Conservation (phyloP, 1,140 invertebrate genomes). For the Elysia chlorotica region DNA sequence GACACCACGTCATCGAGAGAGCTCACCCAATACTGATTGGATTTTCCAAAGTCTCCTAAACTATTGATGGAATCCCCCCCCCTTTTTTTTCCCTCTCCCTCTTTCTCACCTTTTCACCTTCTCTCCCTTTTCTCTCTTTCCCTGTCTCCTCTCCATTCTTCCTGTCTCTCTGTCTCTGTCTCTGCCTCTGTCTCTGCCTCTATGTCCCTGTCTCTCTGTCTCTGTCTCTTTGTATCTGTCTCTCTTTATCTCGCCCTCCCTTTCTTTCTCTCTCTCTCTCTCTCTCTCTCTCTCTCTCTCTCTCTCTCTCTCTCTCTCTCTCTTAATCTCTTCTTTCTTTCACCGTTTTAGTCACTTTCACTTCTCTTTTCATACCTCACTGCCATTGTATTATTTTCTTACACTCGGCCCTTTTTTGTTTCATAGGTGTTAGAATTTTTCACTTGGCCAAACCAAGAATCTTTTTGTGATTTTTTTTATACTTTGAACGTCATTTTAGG, state of each 20-base stretch:
- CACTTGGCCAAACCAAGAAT: too few relatives aligned
- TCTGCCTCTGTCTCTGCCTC: background rate
- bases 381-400: background rate
- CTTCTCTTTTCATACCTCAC: background rate
- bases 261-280: constrained; percentile 7
- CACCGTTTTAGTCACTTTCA: background rate
- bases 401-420: too few relatives aligned
- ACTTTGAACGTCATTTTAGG: too few relatives aligned
- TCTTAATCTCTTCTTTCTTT: background rate
- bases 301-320: background rate
- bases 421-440: too few relatives aligned
- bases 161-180: background rate
- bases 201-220: background rate
- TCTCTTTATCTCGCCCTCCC: constrained; percentile 7
- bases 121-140: background rate
- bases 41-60: background rate
- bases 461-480: too few relatives aligned
- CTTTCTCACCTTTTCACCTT: background rate
- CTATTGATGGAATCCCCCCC: background rate
- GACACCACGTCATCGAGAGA: background rate
- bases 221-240: background rate
- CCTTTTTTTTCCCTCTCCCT: background rate
- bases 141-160: background rate
- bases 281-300: constrained; percentile 2
- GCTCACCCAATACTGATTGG: background rate